A percentile compares a stretch with the other conserved stretches of the same genome.
Evolutionary conservation across 1,140 invertebrate species (phyloP).

Genomic region (Euschistus heros): DNA sequence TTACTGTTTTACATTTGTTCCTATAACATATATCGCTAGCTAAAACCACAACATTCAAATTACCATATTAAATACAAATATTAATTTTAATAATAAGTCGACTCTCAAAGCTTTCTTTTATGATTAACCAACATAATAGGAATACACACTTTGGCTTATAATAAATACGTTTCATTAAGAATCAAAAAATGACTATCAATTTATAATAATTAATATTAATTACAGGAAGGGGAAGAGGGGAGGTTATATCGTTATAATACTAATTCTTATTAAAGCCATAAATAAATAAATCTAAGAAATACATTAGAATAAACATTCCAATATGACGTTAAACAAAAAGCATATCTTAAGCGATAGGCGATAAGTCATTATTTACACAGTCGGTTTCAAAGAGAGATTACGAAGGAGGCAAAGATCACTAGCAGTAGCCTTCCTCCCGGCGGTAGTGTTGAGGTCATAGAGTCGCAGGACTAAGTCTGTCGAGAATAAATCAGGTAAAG

Average conservation of each 20-base stretch:
- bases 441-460: conserved; percentile 59
- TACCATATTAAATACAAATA: conserved; percentile 4
- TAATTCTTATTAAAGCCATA: conserved; percentile 5
- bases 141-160: conserved; percentile 3
- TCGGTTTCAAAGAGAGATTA: conserved; percentile 44
- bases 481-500: conserved; percentile 61
- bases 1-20: too few species aligned
- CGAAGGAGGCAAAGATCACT: conserved; percentile 68
- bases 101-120: too few species aligned
- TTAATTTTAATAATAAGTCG: too few species aligned
- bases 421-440: conserved; percentile 65
- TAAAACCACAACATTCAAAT: conserved; percentile 12
- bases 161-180: neutral
- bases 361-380: conserved; percentile 8
- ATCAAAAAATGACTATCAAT: conserved; percentile 2
- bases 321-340: neutral
- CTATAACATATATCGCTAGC: conserved; percentile 8
- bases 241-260: conserved; percentile 8
- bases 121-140: neutral
- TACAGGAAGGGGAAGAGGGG: neutral
- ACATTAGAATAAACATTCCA: conserved; percentile 8
- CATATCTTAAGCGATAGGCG: neutral
- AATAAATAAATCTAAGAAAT: conserved; percentile 14
- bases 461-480: conserved; percentile 59
- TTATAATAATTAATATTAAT: neutral